Evolutionary conservation across 2,888 invertebrate species (phyloP).

Genomic region (Portevinia maculata): DNA sequence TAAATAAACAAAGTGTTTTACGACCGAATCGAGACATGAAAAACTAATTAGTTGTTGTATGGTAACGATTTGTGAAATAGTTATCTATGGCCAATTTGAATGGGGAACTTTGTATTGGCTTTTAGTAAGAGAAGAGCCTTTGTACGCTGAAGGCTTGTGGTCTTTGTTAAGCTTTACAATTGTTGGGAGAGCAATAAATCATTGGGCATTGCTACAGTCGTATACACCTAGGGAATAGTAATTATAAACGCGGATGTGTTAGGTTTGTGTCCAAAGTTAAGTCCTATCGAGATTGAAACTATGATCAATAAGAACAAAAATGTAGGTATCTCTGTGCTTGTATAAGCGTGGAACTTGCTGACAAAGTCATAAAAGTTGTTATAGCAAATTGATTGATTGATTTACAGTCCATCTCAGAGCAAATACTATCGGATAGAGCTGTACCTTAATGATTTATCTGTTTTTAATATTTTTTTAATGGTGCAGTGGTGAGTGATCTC

Average conservation of each 20-base stretch:
- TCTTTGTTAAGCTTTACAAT: neutral
- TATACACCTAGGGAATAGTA: neutral
- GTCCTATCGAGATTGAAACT: no score
- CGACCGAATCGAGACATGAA: conserved; percentile 33
- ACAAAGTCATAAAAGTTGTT: no score
- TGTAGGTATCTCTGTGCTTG: no score
- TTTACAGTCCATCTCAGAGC: no score
- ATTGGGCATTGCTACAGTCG: neutral
- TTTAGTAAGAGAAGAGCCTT: neutral
- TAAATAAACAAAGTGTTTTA: conserved; percentile 59
- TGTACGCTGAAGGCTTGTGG: neutral
- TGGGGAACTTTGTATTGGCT: neutral
- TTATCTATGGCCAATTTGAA: neutral
- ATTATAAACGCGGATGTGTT: neutral
- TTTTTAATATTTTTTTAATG: no score
- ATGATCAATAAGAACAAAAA: no score
- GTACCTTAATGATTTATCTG: no score
- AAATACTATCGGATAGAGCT: no score
- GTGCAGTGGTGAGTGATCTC: no score
- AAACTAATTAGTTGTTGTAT: conserved; percentile 41
- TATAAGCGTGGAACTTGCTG: no score
- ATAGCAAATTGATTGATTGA: no score
- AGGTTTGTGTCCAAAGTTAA: neutral
- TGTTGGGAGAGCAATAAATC: conserved; percentile 1
- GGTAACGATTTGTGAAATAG: conserved; percentile 18